These are phyloP conservation scores for Paracentrotus lividus DNA, from an alignment of 53 echinoderm and acorn worm genomes.

Conservation along the genomic window DNA sequence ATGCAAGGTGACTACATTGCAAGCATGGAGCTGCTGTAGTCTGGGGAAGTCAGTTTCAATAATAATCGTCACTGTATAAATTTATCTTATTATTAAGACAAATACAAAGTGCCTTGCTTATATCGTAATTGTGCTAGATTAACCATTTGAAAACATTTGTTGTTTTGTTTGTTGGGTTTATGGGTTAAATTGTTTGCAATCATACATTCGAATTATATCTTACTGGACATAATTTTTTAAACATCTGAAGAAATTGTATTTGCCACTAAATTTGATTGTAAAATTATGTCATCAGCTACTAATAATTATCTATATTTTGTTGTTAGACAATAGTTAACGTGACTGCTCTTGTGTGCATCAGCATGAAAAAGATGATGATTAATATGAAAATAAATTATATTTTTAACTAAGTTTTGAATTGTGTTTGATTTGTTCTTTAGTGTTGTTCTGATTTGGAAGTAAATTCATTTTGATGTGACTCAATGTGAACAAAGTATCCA, in stretches of 20 bases:
- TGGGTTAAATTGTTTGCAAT: background rate
- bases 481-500: too few species aligned
- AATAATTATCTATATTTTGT: background rate
- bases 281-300: background rate
- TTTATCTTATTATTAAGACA: too few species aligned
- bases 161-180: background rate
- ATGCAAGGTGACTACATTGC: background rate
- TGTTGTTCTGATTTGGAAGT: too few species aligned
- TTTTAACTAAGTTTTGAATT: background rate
- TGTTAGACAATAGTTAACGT: background rate
- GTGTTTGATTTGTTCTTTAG: background rate
- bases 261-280: background rate
- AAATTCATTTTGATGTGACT: too few species aligned
- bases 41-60: background rate
- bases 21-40: background rate
- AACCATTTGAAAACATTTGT: background rate
- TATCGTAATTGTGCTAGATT: background rate
- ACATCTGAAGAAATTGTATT: background rate
- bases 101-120: too few species aligned
- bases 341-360: background rate
- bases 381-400: slow-evolving; percentile 7
- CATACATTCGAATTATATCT: background rate
- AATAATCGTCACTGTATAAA: too few species aligned
- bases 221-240: background rate
- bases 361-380: background rate